phyloP scores from a whole-genome alignment of 1,140 invertebrate genomes.

The Drosophila nikananu region DNA sequence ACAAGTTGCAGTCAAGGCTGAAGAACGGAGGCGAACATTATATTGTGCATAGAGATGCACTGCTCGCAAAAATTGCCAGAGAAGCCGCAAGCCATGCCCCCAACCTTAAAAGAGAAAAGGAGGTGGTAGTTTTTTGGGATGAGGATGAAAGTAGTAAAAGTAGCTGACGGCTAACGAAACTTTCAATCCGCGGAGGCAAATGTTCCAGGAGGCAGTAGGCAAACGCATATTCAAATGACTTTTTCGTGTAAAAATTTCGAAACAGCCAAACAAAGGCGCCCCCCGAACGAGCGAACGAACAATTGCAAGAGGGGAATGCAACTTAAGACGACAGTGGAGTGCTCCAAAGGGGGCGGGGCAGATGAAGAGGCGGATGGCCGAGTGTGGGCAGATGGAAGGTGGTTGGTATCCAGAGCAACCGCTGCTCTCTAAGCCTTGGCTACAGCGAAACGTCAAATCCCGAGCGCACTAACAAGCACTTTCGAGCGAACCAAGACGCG shows the following conservation, averaged over 20 bases:
- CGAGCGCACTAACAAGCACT: constrained; percentile 78
- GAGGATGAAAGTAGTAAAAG: constrained; percentile 36
- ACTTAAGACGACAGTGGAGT: constrained; percentile 54
- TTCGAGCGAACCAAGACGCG: constrained; percentile 43
- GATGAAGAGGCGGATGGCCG: constrained; percentile 18
- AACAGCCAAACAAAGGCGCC: constrained; percentile 76
- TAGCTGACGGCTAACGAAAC: constrained; percentile 79
- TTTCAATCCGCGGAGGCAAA: constrained; percentile 60
- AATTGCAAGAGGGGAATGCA: constrained; percentile 75
- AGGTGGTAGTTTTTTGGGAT: not conserved
- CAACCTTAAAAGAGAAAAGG: constrained; percentile 53
- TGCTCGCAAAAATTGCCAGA: constrained; percentile 34
- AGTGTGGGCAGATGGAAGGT: not conserved
- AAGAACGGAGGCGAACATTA: constrained; percentile 55
- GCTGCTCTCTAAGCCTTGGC: constrained; percentile 70
- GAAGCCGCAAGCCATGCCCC: constrained; percentile 73
- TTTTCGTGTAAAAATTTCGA: constrained; percentile 79
- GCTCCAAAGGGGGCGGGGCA: not conserved
- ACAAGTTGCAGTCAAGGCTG: constrained; percentile 69
- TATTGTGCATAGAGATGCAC: constrained; percentile 35
- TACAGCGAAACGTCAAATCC: constrained; percentile 70
- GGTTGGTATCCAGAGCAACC: constrained; percentile 26
- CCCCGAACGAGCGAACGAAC: constrained; percentile 47
- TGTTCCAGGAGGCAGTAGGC: constrained; percentile 24
- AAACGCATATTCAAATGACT: constrained; percentile 81